Base-by-base conservation (phyloP, 2,888 invertebrate genomes). In the Chrysotoxum bicinctum region DNA sequence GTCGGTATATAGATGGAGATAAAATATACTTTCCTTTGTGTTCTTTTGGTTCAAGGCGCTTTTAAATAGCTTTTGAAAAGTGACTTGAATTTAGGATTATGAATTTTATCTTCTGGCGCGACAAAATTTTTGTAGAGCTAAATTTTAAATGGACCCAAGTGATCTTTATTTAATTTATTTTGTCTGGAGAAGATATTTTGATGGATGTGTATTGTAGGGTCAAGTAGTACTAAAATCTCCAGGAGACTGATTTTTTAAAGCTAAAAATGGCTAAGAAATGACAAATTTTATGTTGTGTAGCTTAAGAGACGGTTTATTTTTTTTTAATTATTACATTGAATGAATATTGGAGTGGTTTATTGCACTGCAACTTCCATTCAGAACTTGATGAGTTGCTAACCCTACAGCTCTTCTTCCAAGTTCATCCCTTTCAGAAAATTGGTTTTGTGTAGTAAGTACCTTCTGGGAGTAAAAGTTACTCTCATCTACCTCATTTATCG, bases 71-170 rank as follows among this genome's bases (percentile, higher is more conserved):
- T 75, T 84, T 69, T 84, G 69, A 80, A 69, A 80, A 85, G 76
- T 73, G 72, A 73, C 80, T 76, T 73, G 62, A 62, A 64, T 81
- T 72, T 56, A 16, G 62, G 73, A 69, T 75, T 69, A 72, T 76
- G 32, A 73, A 21, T 19, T 37, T 7, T 43, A 19, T 30, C 6
- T 16, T 30, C 1, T 30, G 50, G 73, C 69, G 68, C 60, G 85
- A 81, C 80, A 73, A 73, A 56, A 37, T 69, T 85, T 56, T 85
- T 40, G 54, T 12, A 76, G 43, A 68, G 56, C 68, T 54, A 62
- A 60, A 81, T 85, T 77, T 77, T 81, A 85, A 85, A 85, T 73
- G 73, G 56, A 70, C 73, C 68, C 69, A 77, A 77, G 60, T 72
- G 84, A 0, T 48, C 79, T 23, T 26, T 1, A 14, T 48, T 0